Percentiles rank a stretch among this genome's conserved stretches.
Conservation (phyloP, 1,140 invertebrate genomes). For the Drosophila ercepeae region DNA sequence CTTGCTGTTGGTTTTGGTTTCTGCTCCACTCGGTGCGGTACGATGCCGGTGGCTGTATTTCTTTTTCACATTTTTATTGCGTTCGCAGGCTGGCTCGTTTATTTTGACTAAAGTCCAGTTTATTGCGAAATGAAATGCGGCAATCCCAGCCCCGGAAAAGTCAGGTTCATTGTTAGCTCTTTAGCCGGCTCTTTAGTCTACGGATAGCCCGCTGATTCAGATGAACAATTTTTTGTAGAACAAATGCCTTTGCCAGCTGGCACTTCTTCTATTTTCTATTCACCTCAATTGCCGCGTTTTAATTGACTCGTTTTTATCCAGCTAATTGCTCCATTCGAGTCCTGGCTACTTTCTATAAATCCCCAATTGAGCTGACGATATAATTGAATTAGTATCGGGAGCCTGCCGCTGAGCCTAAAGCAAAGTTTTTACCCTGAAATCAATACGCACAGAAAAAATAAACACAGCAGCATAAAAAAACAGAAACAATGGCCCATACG, state of each 20-base stretch:
- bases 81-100: constrained; percentile 28
- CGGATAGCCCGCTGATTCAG: background rate
- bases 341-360: constrained; percentile 19
- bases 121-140: constrained; percentile 63
- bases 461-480: constrained; percentile 1
- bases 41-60: constrained; percentile 1
- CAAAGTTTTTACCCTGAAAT: constrained; percentile 31
- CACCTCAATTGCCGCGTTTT: constrained; percentile 27
- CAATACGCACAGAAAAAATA: constrained; percentile 32
- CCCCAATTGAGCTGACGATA: constrained; percentile 11
- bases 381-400: constrained; percentile 49
- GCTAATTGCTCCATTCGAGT: constrained; percentile 26
- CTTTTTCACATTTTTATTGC: constrained; percentile 57
- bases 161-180: constrained; percentile 15
- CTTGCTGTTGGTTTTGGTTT: constrained; percentile 46
- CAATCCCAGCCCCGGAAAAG: constrained; percentile 10
- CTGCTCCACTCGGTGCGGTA: constrained; percentile 5
- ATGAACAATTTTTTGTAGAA: background rate
- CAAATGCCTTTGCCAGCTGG: constrained; percentile 19
- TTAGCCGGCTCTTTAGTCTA: background rate
- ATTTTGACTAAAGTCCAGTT: constrained; percentile 56
- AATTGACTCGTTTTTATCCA: constrained; percentile 25
- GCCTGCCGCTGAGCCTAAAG: constrained; percentile 10
- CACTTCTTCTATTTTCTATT: constrained; percentile 10
- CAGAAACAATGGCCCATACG: constrained; percentile 25